A percentile compares a stretch with the other conserved stretches of the same genome.
phyloP scores from a whole-genome alignment of 2,888 invertebrate species.

The Harmothoe impar region DNA sequence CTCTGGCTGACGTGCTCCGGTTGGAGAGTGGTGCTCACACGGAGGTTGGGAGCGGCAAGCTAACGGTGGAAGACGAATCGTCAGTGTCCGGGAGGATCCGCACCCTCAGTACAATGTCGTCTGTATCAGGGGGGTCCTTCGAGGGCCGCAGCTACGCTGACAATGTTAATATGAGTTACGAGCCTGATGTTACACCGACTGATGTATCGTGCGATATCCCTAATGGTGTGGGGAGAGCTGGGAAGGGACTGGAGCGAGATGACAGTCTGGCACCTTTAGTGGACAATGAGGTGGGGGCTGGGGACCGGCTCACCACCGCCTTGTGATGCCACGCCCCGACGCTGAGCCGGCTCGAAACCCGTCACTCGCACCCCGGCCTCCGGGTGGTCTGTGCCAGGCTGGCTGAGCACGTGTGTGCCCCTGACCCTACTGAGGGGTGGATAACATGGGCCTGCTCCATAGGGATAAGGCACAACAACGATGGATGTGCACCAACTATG shows the following conservation, averaged over 20 bases:
- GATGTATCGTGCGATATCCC: background rate
- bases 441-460: too few species aligned
- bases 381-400: too few species aligned
- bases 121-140: constrained; percentile 11
- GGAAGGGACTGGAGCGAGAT: background rate
- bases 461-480: too few species aligned
- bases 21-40: constrained; percentile 53
- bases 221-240: too few species aligned
- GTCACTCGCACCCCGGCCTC: too few species aligned
- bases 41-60: background rate
- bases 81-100: background rate
- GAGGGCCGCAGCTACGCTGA: background rate
- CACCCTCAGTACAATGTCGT: constrained; percentile 49
- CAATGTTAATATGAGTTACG: background rate
- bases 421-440: too few species aligned
- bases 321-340: constrained; percentile 42
- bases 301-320: background rate
- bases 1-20: constrained; percentile 68
- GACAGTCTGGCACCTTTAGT: constrained; percentile 27
- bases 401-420: too few species aligned
- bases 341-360: background rate
- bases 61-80: background rate
- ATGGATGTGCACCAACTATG: too few species aligned
- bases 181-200: background rate
- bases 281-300: background rate